These are phyloP conservation scores for Capreolus pygargus DNA, from an alignment of 2,113 vertebrate genomes.

Conservation along the genomic window DNA sequence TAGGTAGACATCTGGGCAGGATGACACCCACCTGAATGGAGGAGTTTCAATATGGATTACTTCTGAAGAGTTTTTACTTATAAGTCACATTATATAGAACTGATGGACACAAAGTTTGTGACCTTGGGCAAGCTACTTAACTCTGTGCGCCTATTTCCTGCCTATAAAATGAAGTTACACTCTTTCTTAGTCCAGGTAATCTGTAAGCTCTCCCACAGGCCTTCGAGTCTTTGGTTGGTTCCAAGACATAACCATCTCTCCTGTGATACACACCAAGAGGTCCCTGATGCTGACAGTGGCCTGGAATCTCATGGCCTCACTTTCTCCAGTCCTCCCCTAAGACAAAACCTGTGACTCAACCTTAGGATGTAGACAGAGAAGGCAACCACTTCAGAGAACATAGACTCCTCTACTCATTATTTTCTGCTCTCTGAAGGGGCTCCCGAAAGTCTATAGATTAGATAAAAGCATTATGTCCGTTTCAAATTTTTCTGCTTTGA, in stretches of 20 bases:
- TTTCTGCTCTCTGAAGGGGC: background rate
- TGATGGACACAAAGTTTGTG: background rate
- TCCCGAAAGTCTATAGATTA: background rate
- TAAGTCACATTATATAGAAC: background rate
- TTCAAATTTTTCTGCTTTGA: background rate
- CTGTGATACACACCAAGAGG: no score
- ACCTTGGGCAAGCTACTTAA: background rate
- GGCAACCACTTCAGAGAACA: background rate
- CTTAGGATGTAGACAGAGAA: background rate
- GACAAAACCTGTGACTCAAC: background rate
- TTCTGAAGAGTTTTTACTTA: background rate
- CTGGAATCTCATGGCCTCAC: background rate
- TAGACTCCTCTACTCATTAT: background rate
- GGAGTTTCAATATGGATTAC: background rate
- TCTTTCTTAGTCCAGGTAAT: background rate
- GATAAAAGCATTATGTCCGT: background rate
- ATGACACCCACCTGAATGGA: background rate
- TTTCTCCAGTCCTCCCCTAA: background rate
- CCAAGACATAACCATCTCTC: background rate
- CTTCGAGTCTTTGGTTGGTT: background rate
- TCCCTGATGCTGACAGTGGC: background rate
- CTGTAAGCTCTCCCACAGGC: background rate
- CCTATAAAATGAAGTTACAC: background rate
- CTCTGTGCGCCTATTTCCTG: background rate
- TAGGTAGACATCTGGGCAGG: background rate